A percentile compares a stretch with the other conserved stretches of the same genome.
Evolutionary conservation across 2,888 invertebrate genomes (phyloP).

Genomic region (Thymelicus sylvestris): DNA sequence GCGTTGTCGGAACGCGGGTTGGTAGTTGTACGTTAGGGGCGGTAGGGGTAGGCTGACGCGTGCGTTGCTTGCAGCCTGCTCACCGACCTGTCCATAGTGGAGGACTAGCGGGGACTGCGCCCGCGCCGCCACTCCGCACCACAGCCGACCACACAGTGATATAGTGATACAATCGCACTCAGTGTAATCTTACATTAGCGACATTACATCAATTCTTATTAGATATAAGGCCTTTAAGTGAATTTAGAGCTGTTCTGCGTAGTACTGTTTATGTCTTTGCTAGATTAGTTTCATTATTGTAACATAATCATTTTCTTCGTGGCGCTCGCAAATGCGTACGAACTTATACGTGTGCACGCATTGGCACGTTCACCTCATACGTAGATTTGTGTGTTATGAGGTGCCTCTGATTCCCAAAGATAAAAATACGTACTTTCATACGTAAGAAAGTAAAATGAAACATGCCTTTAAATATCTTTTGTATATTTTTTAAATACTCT

Average conservation of each 20-base stretch:
- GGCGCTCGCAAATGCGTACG: not conserved
- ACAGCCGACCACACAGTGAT: not conserved
- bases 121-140: constrained; percentile 20
- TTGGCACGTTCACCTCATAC: not conserved
- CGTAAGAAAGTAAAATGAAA: not conserved
- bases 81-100: constrained; percentile 81
- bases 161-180: not conserved
- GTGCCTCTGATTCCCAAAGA: not conserved
- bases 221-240: not conserved
- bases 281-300: not conserved
- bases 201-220: not conserved
- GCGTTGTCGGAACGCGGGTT: constrained; percentile 32
- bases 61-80: constrained; percentile 80
- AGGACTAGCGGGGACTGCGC: constrained; percentile 61
- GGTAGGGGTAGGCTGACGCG: constrained; percentile 52
- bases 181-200: constrained; percentile 7
- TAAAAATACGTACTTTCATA: not conserved
- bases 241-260: not conserved
- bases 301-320: not conserved
- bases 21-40: constrained; percentile 32
- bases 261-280: not conserved
- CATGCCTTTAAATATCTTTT: not conserved
- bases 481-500: not conserved
- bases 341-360: not conserved
- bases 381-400: not conserved